Base-by-base conservation (phyloP, 2,888 invertebrate genomes). In the Tetranychus truncatus region DNA sequence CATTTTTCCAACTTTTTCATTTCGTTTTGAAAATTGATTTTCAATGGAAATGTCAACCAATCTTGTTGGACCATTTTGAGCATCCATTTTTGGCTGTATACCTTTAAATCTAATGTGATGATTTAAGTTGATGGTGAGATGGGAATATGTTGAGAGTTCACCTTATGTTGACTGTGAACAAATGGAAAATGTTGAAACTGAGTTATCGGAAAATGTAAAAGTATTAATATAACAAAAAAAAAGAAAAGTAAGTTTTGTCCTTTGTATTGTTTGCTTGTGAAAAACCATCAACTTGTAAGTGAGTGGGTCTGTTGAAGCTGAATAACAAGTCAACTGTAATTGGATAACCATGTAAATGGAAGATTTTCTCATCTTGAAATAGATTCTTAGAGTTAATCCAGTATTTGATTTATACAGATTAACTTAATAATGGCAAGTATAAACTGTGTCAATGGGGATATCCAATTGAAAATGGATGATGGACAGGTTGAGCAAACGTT, bases 241-340 rank as follows among this genome's bases (percentile, higher is more conserved):
- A 55, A 55, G 55, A 7, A 55, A 15, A 55, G 15, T 11, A 55
- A 55, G 15, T 55, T 55, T 55, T 6, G 9, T 55, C 15, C 2
- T 15, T 55, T 55, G 5, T 55, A 34, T 34, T 34, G 34, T 34
- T 34, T 34, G 34, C 34, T 34, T 34, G 34, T 34, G 34, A 34
- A 5, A 34, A 34, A 4, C 34, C 34, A 34, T 34, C 34, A 34
- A 34, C 34, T 34, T 34, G 34, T 34, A 34, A 55, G 15, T 55
- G 55, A 15, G 55, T 15, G 15, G 9, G 2, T 55, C 55, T 55
- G 55, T 8, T 15, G 15, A 55, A 55, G 15, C 55, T 55, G 3
- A 46, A 55, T 55, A 55, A 55, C 55, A 55, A 55, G 55, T 55
- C 55, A 55, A 55, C 55, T 55, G 55, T 55, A 55, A 55, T 55